phyloP scores from a whole-genome alignment of 2,797 vertebrate species.

The Microctenopoma steveboyesi region DNA sequence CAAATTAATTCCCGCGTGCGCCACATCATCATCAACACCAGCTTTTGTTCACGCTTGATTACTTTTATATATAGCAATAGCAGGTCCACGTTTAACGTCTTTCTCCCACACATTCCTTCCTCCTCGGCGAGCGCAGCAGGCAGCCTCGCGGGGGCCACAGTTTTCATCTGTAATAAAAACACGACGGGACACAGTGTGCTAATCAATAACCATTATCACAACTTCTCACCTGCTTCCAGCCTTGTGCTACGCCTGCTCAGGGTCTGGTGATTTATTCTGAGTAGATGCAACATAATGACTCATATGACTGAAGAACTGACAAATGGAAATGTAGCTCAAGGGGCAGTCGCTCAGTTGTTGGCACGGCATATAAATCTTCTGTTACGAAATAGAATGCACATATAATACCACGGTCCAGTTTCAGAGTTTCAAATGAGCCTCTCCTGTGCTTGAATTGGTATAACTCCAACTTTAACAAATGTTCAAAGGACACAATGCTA shows the following conservation, averaged over 20 bases:
- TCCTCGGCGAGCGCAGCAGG: constrained; percentile 41
- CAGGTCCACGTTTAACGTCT: constrained; percentile 59
- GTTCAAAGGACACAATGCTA: background rate
- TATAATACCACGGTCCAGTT: background rate
- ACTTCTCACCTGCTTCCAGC: constrained; percentile 64
- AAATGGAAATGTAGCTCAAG: constrained; percentile 18
- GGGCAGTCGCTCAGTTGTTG: background rate
- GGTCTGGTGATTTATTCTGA: constrained; percentile 52
- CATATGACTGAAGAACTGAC: constrained; percentile 22
- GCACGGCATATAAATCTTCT: background rate
- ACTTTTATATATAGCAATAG: constrained; percentile 62
- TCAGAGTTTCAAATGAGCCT: background rate
- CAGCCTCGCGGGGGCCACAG: constrained; percentile 32
- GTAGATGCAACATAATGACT: constrained; percentile 32
- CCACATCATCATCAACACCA: constrained; percentile 61
- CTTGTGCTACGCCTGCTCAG: constrained; percentile 14
- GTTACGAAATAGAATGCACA: background rate
- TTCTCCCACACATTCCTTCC: constrained; percentile 62
- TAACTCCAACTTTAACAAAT: background rate
- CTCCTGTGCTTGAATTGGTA: background rate
- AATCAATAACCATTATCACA: constrained; percentile 75
- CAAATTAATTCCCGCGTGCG: constrained; percentile 64
- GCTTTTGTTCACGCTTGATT: constrained; percentile 66
- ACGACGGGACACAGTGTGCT: constrained; percentile 56
- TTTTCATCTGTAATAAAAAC: constrained; percentile 70